Evolutionary conservation across 2,797 vertebrate species (phyloP).

Genomic region (Brachymystax lenok): DNA sequence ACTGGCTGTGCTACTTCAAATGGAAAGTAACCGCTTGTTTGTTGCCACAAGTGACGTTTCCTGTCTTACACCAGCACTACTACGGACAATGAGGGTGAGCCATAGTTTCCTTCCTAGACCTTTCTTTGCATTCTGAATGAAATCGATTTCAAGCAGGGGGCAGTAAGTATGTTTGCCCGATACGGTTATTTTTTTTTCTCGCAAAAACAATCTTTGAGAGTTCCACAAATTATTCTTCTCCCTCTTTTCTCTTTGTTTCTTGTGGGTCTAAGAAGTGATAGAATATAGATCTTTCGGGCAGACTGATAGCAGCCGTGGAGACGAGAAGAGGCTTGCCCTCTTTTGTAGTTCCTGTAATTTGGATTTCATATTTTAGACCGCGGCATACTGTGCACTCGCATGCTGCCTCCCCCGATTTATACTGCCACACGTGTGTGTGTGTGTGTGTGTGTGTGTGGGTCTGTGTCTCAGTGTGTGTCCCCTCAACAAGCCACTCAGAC

Average conservation of each 20-base stretch:
- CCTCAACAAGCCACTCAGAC: no score
- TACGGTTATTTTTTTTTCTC: no score
- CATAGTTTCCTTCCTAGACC: no score
- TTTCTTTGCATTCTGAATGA: no score
- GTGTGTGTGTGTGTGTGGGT: slow-evolving; percentile 16
- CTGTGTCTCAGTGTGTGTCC: no score
- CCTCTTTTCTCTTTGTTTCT: background rate
- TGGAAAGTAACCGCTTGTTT: no score
- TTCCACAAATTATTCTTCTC: background rate
- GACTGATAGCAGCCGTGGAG: background rate
- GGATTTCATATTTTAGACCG: background rate
- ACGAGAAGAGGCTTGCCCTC: background rate
- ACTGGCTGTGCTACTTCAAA: no score
- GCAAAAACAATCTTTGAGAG: background rate
- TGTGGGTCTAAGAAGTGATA: background rate
- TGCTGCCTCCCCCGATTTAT: slow-evolving; percentile 7
- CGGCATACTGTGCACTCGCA: background rate
- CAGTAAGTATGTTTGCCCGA: no score
- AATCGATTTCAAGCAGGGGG: no score
- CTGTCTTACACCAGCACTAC: no score
- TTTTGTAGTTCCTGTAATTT: background rate
- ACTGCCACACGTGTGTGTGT: background rate
- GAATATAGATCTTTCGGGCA: background rate
- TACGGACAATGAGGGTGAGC: no score
- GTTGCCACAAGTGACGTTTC: no score